phyloP scores from a whole-genome alignment of 2,888 invertebrate genomes.

The Ashinkailepas kermadecensis region DNA sequence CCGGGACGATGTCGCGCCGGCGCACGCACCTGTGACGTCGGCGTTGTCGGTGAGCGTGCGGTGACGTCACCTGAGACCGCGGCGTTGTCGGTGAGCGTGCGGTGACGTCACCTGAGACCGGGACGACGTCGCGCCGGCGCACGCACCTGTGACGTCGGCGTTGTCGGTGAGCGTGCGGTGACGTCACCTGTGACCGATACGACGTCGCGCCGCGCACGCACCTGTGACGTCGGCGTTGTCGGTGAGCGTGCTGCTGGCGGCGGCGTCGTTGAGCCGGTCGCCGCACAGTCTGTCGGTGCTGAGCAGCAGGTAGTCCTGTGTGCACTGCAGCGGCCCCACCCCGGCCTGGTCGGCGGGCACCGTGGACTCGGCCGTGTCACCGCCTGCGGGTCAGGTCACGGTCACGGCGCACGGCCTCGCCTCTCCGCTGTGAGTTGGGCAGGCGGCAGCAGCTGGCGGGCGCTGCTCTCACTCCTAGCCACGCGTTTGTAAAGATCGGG shows the following conservation, averaged over 20 bases:
- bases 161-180: slow-evolving; percentile 54
- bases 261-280: slow-evolving; percentile 63
- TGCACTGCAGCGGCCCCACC: slow-evolving; percentile 65
- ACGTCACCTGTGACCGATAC: neutral
- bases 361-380: slow-evolving; percentile 28
- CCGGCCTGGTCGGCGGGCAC: slow-evolving; percentile 60
- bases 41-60: too few species aligned
- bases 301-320: slow-evolving; percentile 62
- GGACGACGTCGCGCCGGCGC: too few species aligned
- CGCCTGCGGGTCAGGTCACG: slow-evolving; percentile 11
- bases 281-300: slow-evolving; percentile 64
- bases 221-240: slow-evolving; percentile 62
- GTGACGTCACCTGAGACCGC: neutral
- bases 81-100: neutral
- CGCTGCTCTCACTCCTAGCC: too few species aligned
- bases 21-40: too few species aligned
- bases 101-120: too few species aligned
- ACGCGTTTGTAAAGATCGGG: too few species aligned
- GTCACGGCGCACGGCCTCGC: neutral
- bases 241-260: slow-evolving; percentile 54
- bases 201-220: slow-evolving; percentile 40
- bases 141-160: slow-evolving; percentile 40
- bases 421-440: neutral
- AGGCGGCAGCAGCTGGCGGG: neutral
- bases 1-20: too few species aligned